Percentiles rank a stretch among this genome's conserved stretches.
phyloP scores from a whole-genome alignment of 92 coral and sea anemone genomes.

The Paramuricea clavata region DNA sequence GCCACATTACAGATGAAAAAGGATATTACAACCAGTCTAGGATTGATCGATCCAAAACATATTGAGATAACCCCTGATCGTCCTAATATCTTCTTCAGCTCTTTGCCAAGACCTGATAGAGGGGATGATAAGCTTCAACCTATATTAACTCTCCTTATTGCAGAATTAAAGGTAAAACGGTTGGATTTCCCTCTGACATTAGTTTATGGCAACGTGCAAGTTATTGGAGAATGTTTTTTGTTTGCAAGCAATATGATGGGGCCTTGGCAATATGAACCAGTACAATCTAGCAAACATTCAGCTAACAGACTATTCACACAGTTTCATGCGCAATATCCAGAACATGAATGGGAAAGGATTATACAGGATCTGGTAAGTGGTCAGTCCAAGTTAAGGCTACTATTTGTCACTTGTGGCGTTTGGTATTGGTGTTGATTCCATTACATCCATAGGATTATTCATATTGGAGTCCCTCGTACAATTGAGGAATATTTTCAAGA shows the following conservation, averaged over 20 bases:
- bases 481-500: conserved; percentile 74
- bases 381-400: neutral
- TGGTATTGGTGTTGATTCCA: conserved; percentile 69
- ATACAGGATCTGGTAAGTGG: neutral
- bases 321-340: conserved; percentile 61
- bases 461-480: conserved; percentile 67
- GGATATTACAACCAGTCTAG: conserved; percentile 52
- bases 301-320: conserved; percentile 69
- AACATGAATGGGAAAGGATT: conserved; percentile 58
- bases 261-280: conserved; percentile 65
- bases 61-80: conserved; percentile 65
- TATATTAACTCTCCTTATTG: conserved; percentile 53
- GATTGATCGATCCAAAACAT: conserved; percentile 57
- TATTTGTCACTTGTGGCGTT: conserved; percentile 79
- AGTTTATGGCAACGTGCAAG: conserved; percentile 69
- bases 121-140: conserved; percentile 61
- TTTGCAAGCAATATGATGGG: conserved; percentile 61
- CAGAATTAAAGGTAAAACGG: conserved; percentile 48
- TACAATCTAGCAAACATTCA: conserved; percentile 25
- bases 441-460: conserved; percentile 66
- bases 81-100: conserved; percentile 60
- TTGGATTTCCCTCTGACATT: conserved; percentile 68
- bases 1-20: conserved; percentile 54
- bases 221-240: conserved; percentile 61
- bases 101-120: conserved; percentile 44